phyloP scores from a whole-genome alignment of 2,113 vertebrate species.

The Protobothrops mucrosquamatus region DNA sequence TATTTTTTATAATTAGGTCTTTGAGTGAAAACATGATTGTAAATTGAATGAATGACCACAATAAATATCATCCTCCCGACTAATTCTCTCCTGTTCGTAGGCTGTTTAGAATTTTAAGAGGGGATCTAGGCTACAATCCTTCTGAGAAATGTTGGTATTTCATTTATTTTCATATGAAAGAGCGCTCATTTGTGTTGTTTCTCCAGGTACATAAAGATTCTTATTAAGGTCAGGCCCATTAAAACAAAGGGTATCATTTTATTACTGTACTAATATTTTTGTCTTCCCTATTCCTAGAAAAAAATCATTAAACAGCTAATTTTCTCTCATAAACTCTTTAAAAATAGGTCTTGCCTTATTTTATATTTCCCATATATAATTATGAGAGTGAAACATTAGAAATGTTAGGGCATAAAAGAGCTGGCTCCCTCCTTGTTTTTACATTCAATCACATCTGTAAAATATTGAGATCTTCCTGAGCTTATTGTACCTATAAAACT shows the following conservation, averaged over 20 bases:
- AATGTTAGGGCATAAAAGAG: background rate
- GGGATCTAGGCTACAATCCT: background rate
- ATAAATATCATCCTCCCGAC: background rate
- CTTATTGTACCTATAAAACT: background rate
- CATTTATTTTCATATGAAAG: background rate
- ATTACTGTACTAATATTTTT: constrained; percentile 35
- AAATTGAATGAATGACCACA: background rate
- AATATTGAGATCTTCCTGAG: background rate
- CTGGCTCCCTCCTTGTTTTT: background rate
- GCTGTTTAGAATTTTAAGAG: background rate
- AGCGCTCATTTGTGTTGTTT: constrained; percentile 18
- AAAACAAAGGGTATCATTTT: constrained; percentile 33
- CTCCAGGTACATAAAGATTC: constrained; percentile 6
- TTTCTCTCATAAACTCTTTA: constrained; percentile 11
- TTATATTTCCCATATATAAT: constrained; percentile 6
- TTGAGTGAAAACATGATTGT: background rate
- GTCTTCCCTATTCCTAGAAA: constrained; percentile 35
- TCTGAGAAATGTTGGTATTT: background rate
- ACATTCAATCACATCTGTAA: constrained; percentile 11
- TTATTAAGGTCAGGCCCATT: constrained; percentile 19
- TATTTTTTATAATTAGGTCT: background rate
- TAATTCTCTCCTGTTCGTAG: background rate
- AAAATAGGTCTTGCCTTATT: constrained; percentile 30
- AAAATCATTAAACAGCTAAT: constrained; percentile 49
- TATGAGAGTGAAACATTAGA: constrained; percentile 7